A percentile compares a stretch with the other conserved stretches of the same genome.
Conservation (phyloP, 2,797 vertebrate species). For the Carcharodon carcharias region DNA sequence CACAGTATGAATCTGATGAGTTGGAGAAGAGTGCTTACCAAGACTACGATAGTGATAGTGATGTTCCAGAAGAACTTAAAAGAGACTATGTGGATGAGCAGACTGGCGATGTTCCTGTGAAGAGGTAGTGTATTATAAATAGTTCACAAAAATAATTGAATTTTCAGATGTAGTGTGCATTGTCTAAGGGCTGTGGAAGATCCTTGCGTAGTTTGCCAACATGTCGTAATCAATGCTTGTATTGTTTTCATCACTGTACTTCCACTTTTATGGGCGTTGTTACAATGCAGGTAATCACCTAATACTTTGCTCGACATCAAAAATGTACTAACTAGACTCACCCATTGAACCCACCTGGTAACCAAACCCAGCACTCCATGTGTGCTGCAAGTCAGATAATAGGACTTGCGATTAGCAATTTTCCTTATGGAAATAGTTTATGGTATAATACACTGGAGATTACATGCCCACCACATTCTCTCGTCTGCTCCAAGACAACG, state of each 20-base stretch:
- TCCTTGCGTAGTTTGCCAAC: background rate
- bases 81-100: slow-evolving; percentile 96
- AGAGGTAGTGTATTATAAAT: slow-evolving; percentile 63
- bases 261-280: background rate
- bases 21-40: slow-evolving; percentile 92
- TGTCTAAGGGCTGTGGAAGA: background rate
- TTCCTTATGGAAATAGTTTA: background rate
- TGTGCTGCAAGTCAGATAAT: background rate
- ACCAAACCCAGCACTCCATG: background rate
- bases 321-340: background rate
- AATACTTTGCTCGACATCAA: no score
- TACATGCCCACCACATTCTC: background rate
- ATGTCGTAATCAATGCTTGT: background rate
- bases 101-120: slow-evolving; percentile 84
- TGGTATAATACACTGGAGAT: background rate
- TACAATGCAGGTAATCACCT: background rate
- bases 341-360: background rate
- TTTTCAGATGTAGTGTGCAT: background rate
- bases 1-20: slow-evolving; percentile 94
- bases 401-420: background rate
- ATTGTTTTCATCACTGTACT: background rate
- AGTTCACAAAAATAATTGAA: background rate
- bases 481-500: background rate
- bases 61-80: slow-evolving; percentile 91
- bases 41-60: slow-evolving; percentile 95